Conservation (phyloP, 2,888 invertebrate species). For the Scaptomyza caliginosa region DNA sequence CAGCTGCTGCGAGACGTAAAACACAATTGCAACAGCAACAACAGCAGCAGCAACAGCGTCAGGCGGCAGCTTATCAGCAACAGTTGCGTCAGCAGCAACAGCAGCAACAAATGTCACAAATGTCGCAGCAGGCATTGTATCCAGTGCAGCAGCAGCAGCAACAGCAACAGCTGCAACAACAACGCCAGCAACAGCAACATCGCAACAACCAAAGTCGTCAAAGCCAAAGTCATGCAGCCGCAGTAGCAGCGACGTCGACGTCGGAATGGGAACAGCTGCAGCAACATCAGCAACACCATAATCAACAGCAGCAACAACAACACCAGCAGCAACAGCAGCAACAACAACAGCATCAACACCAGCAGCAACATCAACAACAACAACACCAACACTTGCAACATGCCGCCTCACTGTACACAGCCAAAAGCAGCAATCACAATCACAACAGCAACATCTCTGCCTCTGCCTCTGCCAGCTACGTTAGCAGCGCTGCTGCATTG, state of each 20-base stretch:
- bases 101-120: conserved; percentile 80
- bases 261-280: conserved; percentile 83
- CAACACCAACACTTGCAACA: conserved; percentile 50
- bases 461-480: conserved; percentile 49
- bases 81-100: conserved; percentile 71
- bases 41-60: conserved; percentile 80
- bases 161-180: conserved; percentile 53
- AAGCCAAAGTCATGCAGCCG: conserved; percentile 71
- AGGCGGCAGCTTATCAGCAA: conserved; percentile 77
- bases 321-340: conserved; percentile 43
- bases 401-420: conserved; percentile 62
- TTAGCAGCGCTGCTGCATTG: conserved; percentile 75
- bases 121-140: conserved; percentile 71
- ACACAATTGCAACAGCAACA: conserved; percentile 67
- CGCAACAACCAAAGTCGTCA: conserved; percentile 80
- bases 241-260: conserved; percentile 64
- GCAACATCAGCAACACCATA: conserved; percentile 76
- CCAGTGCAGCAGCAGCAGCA: conserved; percentile 69
- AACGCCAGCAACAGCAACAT: conserved; percentile 70
- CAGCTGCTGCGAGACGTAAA: conserved; percentile 73
- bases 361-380: conserved; percentile 40
- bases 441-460: conserved; percentile 32
- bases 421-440: conserved; percentile 57
- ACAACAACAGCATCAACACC: conserved; percentile 22
- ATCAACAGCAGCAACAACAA: conserved; percentile 70